Percentiles rank a stretch among this genome's conserved stretches.
Evolutionary conservation across 2,113 vertebrate species (phyloP).

Genomic region (Bagarius yarrelli): DNA sequence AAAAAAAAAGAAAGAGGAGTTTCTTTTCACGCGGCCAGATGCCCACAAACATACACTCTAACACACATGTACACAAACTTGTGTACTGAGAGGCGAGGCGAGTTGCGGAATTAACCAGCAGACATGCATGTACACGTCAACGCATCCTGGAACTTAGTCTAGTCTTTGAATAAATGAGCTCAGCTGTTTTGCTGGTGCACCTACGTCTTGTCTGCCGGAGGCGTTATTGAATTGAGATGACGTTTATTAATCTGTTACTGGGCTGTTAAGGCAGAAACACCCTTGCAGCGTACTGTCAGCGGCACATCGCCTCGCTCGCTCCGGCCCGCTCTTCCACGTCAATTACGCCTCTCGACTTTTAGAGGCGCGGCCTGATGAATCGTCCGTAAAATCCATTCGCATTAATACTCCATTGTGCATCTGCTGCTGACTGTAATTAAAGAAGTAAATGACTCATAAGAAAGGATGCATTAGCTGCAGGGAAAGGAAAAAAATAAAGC

Average conservation of each 20-base stretch:
- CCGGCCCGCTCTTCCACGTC: conserved; percentile 96
- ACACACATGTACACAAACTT: conserved; percentile 20
- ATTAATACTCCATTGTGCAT: conserved; percentile 99
- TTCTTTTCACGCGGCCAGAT: conserved; percentile 76
- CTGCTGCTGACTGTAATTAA: conserved; percentile 99
- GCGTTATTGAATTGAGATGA: conserved; percentile 90
- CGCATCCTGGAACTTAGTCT: conserved; percentile 68
- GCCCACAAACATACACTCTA: conserved; percentile 69
- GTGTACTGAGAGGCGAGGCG: neutral
- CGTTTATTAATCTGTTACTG: conserved; percentile 96
- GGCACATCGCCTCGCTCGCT: conserved; percentile 97
- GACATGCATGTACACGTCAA: conserved; percentile 2
- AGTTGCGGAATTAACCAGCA: neutral
- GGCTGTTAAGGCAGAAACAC: conserved; percentile 98
- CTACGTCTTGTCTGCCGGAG: conserved; percentile 74
- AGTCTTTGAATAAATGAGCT: conserved; percentile 79
- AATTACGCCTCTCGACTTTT: conserved; percentile 99
- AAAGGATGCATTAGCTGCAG: conserved; percentile 99
- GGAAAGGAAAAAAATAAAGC: conserved; percentile 17
- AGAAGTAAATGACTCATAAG: conserved; percentile 99
- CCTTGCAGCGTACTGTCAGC: conserved; percentile 92
- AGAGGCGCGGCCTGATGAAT: conserved; percentile 96
- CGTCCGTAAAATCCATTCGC: conserved; percentile 99
- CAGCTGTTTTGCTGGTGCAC: conserved; percentile 75
- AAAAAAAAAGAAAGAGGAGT: conserved; percentile 76